Conservation (phyloP, 2,113 vertebrate genomes). For the Corythoichthys haematopterus region DNA sequence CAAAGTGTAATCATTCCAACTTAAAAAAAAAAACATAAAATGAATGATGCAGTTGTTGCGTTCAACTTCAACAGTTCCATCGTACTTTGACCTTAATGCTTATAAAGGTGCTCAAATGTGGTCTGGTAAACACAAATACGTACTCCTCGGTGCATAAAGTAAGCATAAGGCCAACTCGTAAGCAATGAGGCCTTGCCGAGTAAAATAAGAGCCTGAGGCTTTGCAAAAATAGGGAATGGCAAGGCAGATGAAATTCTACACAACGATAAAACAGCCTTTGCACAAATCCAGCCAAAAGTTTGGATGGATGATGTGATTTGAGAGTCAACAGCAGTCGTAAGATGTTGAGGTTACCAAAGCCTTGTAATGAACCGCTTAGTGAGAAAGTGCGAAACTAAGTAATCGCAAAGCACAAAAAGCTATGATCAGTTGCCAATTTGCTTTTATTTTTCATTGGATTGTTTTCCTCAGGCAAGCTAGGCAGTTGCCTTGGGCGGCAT, state of each 20-base stretch:
- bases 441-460: no score
- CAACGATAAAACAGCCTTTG: no score
- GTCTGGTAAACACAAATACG: conserved; percentile 72
- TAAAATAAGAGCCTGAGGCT: conserved; percentile 63
- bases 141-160: conserved; percentile 70
- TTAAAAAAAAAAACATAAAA: neutral
- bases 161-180: conserved; percentile 65
- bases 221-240: conserved; percentile 52
- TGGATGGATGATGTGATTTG: no score
- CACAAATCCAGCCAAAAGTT: no score
- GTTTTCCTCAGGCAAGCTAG: no score
- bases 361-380: no score
- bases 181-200: conserved; percentile 57
- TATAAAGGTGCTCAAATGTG: conserved; percentile 63
- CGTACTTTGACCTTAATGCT: conserved; percentile 38
- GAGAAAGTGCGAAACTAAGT: no score
- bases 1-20: neutral
- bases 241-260: conserved; percentile 31
- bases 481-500: no score
- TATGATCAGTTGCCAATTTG: no score
- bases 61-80: neutral
- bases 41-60: neutral
- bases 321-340: no score
- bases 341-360: no score
- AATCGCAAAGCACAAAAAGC: no score